A percentile compares a stretch with the other conserved stretches of the same genome.
Evolutionary conservation across 1,140 invertebrate species (phyloP).

Genomic region (Drosophila miranda): DNA sequence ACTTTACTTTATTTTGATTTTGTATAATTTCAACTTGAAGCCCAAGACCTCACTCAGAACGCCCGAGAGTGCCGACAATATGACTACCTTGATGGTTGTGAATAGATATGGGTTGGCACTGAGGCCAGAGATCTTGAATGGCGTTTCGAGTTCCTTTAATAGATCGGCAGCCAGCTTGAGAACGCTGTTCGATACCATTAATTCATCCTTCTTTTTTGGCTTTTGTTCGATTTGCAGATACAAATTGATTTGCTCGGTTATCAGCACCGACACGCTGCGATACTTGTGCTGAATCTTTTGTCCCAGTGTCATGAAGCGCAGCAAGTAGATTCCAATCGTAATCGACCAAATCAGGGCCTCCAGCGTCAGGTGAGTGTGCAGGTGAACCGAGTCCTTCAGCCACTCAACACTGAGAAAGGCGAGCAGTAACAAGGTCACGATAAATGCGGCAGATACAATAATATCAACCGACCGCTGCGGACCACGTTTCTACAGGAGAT

Average conservation of each 20-base stretch:
- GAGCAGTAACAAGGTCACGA: constrained; percentile 92
- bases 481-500: constrained; percentile 90
- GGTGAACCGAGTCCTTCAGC: constrained; percentile 90
- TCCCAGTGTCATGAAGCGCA: constrained; percentile 96
- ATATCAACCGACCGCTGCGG: constrained; percentile 97
- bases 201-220: constrained; percentile 97
- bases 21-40: constrained; percentile 98
- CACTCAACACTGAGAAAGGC: constrained; percentile 95
- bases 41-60: constrained; percentile 97
- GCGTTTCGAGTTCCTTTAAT: constrained; percentile 97
- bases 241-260: constrained; percentile 90
- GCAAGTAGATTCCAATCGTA: constrained; percentile 92
- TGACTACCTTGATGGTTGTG: constrained; percentile 97
- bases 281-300: constrained; percentile 96
- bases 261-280: constrained; percentile 92
- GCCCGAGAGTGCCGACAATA: constrained; percentile 96
- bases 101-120: constrained; percentile 98
- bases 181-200: constrained; percentile 97
- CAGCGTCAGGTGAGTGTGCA: constrained; percentile 91
- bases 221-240: constrained; percentile 94
- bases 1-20: constrained; percentile 94
- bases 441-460: constrained; percentile 96
- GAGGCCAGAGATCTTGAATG: constrained; percentile 97
- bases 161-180: constrained; percentile 96
- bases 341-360: constrained; percentile 94